These are phyloP conservation scores for Cercopithecus neglectus DNA, from an alignment of 2,797 vertebrate species.

Conservation along the genomic window DNA sequence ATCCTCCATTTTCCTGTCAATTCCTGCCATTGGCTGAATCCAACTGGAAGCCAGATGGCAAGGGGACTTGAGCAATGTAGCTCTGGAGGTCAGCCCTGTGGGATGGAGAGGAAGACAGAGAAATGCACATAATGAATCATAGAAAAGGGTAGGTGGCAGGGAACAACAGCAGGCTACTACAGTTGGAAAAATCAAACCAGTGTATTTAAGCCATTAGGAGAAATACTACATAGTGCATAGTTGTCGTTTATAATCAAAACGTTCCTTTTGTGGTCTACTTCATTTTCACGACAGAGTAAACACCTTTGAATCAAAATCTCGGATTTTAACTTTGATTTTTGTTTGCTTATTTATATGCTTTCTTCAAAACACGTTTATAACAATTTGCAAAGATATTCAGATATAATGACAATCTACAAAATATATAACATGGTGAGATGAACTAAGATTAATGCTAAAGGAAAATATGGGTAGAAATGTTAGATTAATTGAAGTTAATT, in stretches of 20 bases:
- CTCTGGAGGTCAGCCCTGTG: not conserved
- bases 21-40: not conserved
- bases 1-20: not conserved
- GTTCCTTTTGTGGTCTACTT: not conserved
- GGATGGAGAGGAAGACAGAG: not conserved
- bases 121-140: not conserved
- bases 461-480: not conserved
- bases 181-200: not conserved
- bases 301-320: not conserved
- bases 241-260: not conserved
- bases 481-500: not conserved
- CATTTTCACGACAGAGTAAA: not conserved
- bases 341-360: not conserved
- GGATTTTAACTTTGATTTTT: not conserved
- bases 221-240: not conserved
- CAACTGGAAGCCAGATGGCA: not conserved
- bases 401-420: not conserved
- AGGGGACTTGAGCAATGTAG: not conserved
- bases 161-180: not conserved
- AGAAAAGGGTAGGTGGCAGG: not conserved
- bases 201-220: not conserved
- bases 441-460: not conserved
- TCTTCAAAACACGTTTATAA: not conserved
- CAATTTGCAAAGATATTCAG: not conserved
- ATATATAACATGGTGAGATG: not conserved